These are phyloP conservation scores for Aurelia sp. DNA, from an alignment of 30 jellyfish, hydroid and myxozoan genomes.

Conservation along the genomic window DNA sequence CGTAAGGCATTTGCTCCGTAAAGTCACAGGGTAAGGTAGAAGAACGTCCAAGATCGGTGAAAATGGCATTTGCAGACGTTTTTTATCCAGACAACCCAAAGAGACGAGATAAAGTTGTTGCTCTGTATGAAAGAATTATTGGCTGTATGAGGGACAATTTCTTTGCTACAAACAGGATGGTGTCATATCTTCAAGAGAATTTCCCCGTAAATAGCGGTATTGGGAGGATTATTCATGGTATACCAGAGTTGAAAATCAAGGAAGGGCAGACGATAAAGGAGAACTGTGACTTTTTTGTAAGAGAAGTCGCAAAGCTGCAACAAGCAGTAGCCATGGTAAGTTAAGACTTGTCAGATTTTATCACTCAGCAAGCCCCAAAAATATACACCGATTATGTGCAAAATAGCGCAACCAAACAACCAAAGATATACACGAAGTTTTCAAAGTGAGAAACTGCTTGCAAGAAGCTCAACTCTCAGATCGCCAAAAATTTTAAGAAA, in stretches of 20 bases:
- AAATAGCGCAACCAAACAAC: too few species aligned
- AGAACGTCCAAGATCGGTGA: background rate
- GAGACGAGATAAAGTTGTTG: constrained; percentile 14
- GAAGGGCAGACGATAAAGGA: constrained; percentile 19
- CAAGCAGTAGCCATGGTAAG: constrained; percentile 22
- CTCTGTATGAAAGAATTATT: background rate
- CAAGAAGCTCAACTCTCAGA: too few species aligned
- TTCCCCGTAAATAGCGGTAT: background rate
- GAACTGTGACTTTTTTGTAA: constrained; percentile 8
- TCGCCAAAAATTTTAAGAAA: too few species aligned
- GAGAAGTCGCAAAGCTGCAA: constrained; percentile 1
- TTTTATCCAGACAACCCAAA: constrained; percentile 31
- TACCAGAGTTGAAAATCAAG: background rate
- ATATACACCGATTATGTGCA: too few species aligned
- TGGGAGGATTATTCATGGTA: constrained; percentile 9
- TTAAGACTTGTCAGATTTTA: background rate
- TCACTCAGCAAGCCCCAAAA: too few species aligned
- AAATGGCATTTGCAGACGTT: constrained; percentile 24
- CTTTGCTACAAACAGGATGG: constrained; percentile 24
- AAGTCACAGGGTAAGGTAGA: too few species aligned
- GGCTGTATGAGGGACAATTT: constrained; percentile 15
- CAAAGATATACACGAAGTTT: too few species aligned
- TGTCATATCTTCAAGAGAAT: background rate
- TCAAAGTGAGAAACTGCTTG: too few species aligned
- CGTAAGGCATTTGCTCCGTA: too few species aligned